phyloP scores from a whole-genome alignment of 1,140 invertebrate species.

The Arctopsyche grandis region DNA sequence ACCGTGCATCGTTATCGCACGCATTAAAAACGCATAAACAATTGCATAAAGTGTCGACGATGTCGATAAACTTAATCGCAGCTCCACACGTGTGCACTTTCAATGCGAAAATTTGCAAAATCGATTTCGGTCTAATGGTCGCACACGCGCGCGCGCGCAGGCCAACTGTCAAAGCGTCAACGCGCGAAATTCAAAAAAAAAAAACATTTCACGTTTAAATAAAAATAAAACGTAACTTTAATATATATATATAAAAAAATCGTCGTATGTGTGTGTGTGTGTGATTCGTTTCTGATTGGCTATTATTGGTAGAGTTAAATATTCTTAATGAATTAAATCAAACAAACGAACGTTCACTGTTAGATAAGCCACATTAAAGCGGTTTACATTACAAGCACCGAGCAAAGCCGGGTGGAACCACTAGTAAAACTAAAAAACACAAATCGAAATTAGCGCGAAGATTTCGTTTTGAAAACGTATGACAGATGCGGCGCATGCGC shows the following conservation, averaged over 20 bases:
- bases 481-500: conserved; percentile 23
- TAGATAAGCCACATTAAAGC: background rate
- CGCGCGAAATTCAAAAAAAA: background rate
- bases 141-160: background rate
- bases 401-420: no score
- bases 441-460: background rate
- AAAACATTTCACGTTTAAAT: background rate
- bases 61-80: background rate
- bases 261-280: no score
- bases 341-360: no score
- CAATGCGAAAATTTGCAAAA: background rate
- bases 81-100: background rate
- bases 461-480: background rate
- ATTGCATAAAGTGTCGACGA: background rate
- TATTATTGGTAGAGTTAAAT: no score
- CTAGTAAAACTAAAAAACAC: no score
- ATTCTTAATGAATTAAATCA: no score
- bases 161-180: background rate
- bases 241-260: no score
- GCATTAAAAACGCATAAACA: background rate
- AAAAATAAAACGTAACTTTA: background rate
- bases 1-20: no score
- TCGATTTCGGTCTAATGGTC: background rate
- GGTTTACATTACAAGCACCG: no score
- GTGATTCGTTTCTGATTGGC: no score